Evolutionary conservation across 1,140 invertebrate species (phyloP).

Genomic region (Papilio aristodemus): DNA sequence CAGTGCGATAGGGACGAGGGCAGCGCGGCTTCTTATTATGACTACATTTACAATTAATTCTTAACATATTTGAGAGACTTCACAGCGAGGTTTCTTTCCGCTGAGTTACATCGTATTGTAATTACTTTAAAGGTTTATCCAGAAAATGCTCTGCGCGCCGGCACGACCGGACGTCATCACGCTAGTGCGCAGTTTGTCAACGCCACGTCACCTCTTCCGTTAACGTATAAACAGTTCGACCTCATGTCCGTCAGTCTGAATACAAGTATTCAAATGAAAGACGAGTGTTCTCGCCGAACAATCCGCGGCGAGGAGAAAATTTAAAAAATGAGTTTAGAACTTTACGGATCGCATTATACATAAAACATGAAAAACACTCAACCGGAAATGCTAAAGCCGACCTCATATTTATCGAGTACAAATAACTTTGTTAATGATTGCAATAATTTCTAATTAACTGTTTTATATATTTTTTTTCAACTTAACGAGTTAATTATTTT

Average conservation of each 20-base stretch:
- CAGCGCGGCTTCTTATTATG: background rate
- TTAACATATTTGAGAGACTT: background rate
- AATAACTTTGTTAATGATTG: conserved; percentile 33
- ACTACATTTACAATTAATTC: background rate
- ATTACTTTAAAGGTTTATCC: conserved; percentile 2
- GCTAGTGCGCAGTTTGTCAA: no score
- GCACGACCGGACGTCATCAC: no score
- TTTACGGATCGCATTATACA: background rate
- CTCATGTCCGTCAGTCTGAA: no score
- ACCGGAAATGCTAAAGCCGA: background rate
- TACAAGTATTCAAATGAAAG: no score
- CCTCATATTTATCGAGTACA: conserved; percentile 1
- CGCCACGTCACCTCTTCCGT: no score
- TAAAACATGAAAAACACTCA: background rate
- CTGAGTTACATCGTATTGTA: background rate
- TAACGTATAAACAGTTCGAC: no score
- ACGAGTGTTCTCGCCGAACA: no score
- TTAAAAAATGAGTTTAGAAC: no score
- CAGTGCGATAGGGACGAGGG: background rate
- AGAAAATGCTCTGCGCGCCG: no score
- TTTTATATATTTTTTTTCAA: background rate
- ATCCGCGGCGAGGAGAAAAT: no score
- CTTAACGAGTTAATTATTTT: background rate
- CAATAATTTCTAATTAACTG: conserved; percentile 38
- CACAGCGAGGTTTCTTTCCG: background rate